Conservation (phyloP, 1,140 invertebrate genomes). For the Cardiocondyla obscurior region DNA sequence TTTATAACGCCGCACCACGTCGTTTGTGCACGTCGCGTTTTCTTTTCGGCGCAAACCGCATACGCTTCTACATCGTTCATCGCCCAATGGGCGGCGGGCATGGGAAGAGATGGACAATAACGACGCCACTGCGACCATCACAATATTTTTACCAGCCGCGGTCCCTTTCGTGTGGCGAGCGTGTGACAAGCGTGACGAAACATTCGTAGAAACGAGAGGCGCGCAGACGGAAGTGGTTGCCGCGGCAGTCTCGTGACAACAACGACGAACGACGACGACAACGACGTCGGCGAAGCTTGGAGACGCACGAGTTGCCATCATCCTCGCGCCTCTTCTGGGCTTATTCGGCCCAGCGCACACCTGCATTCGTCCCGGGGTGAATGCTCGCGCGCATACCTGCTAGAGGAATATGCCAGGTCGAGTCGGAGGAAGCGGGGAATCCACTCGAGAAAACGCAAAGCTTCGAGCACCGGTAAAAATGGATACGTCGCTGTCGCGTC, state of each 20-base stretch:
- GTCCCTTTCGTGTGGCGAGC: constrained; percentile 38
- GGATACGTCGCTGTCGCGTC: constrained; percentile 44
- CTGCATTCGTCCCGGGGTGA: constrained; percentile 54
- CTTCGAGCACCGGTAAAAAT: constrained; percentile 58
- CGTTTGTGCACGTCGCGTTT: not conserved
- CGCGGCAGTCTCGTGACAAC: constrained; percentile 19
- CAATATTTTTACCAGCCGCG: constrained; percentile 42
- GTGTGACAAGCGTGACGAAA: constrained; percentile 65
- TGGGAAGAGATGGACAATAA: constrained; percentile 23
- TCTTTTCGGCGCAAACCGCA: not conserved
- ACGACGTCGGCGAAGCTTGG: constrained; percentile 35
- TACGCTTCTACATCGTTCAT: not conserved
- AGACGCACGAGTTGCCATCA: constrained; percentile 57
- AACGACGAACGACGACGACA: constrained; percentile 11
- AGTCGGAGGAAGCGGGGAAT: constrained; percentile 15
- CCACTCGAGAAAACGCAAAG: constrained; percentile 64
- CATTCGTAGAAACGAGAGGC: constrained; percentile 36
- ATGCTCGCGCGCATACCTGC: constrained; percentile 55
- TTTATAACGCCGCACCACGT: not conserved
- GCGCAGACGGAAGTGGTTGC: constrained; percentile 43
- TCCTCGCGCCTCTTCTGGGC: constrained; percentile 43
- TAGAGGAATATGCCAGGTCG: constrained; percentile 44
- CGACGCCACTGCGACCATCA: constrained; percentile 34
- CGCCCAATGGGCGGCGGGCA: not conserved
- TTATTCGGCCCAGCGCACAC: constrained; percentile 55